phyloP scores from a whole-genome alignment of 2,113 vertebrate genomes.

The Zosterops lateralis region DNA sequence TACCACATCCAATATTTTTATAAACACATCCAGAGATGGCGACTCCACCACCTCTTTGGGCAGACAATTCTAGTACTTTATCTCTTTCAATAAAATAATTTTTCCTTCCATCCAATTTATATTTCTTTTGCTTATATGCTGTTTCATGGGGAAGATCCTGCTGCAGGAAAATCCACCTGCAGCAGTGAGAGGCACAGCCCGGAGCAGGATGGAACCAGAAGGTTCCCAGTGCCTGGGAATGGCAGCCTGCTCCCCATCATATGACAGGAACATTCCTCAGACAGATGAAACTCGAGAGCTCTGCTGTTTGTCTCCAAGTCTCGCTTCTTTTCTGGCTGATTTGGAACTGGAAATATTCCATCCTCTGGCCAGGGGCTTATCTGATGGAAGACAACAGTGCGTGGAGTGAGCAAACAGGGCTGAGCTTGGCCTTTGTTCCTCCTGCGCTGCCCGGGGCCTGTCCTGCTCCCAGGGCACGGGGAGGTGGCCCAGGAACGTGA shows the following conservation, averaged over 20 bases:
- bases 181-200: background rate
- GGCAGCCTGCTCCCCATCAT: background rate
- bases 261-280: slow-evolving; percentile 30
- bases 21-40: background rate
- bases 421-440: background rate
- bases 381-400: slow-evolving; percentile 19
- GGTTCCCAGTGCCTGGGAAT: background rate
- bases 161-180: background rate
- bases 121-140: background rate
- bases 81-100: background rate
- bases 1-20: background rate
- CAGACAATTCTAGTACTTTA: background rate
- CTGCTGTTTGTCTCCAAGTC: background rate
- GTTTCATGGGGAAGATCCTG: rapidly evolving
- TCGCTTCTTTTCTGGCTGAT: background rate
- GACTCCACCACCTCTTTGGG: rapidly evolving
- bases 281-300: slow-evolving; percentile 24
- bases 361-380: background rate
- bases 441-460: background rate
- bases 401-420: slow-evolving; percentile 19
- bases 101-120: background rate
- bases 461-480: background rate
- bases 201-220: slow-evolving; percentile 15
- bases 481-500: background rate
- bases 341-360: slow-evolving; percentile 14